These are phyloP conservation scores for Scaptomyza flava DNA, from an alignment of 2,888 invertebrate species.

Conservation along the genomic window DNA sequence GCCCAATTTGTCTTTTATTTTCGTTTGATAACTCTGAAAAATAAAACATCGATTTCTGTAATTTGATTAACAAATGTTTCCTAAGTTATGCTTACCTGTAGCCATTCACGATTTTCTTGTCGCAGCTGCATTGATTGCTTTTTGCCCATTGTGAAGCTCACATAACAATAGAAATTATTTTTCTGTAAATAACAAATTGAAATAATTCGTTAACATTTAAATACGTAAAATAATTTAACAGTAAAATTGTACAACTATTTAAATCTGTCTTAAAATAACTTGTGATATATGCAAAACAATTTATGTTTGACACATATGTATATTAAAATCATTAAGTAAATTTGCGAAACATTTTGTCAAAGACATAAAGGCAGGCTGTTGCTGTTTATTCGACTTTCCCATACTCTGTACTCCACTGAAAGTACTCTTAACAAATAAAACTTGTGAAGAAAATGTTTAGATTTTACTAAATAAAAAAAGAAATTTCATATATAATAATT, in stretches of 20 bases:
- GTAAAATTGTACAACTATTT: not conserved
- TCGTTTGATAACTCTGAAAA: slow-evolving; percentile 77
- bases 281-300: slow-evolving; percentile 4
- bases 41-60: not conserved
- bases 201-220: not conserved
- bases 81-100: slow-evolving; percentile 65
- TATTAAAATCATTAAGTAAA: slow-evolving; percentile 33
- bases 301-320: slow-evolving; percentile 16
- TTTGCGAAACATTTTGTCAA: slow-evolving; percentile 33
- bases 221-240: not conserved
- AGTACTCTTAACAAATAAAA: too few species aligned
- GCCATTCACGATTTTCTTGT: slow-evolving; percentile 81
- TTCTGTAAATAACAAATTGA: slow-evolving; percentile 67
- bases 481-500: too few species aligned
- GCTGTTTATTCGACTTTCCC: not conserved
- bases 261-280: slow-evolving; percentile 1
- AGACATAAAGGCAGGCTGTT: not conserved
- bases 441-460: too few species aligned
- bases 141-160: slow-evolving; percentile 84
- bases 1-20: slow-evolving; percentile 83
- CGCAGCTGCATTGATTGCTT: slow-evolving; percentile 83
- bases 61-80: not conserved
- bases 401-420: slow-evolving; percentile 1
- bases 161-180: slow-evolving; percentile 83
- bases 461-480: too few species aligned